phyloP scores from a whole-genome alignment of 2,888 invertebrate genomes.

The Colletes collaris region DNA sequence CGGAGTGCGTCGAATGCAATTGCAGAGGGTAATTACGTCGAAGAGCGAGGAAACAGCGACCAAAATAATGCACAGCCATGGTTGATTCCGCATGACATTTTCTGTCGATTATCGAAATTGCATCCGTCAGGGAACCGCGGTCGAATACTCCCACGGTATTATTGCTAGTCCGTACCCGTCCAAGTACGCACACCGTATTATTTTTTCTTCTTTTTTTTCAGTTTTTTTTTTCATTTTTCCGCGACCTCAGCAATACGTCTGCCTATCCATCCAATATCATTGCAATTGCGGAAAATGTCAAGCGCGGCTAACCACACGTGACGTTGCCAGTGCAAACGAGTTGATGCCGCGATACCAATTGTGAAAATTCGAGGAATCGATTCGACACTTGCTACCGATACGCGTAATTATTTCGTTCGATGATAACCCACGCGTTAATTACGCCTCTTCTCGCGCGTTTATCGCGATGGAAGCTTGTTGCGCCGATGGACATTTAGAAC shows the following conservation, averaged over 20 bases:
- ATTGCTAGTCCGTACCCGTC: conserved; percentile 13
- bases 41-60: conserved; percentile 1
- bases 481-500: conserved; percentile 1
- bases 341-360: conserved; percentile 48
- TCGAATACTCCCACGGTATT: conserved; percentile 49
- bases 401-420: conserved; percentile 60
- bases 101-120: conserved; percentile 58
- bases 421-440: conserved; percentile 51
- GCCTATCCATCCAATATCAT: conserved; percentile 64
- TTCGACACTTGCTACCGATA: conserved; percentile 65
- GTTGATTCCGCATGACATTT: conserved; percentile 36
- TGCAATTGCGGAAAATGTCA: conserved; percentile 68
- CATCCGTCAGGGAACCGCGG: conserved; percentile 12
- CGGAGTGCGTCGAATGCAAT: conserved; percentile 1
- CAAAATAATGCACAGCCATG: conserved; percentile 39
- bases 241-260: conserved; percentile 50
- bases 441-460: neutral
- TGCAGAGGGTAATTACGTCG: conserved; percentile 1
- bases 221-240: conserved; percentile 32
- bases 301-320: conserved; percentile 64
- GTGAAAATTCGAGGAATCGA: conserved; percentile 62
- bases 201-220: conserved; percentile 28
- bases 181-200: conserved; percentile 27
- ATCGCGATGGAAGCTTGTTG: neutral
- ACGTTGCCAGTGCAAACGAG: conserved; percentile 53